Evolutionary conservation across 1,140 invertebrate genomes (phyloP), one percentile per base, ranked within the genome.

Genomic region (Tetragonula clypearis): DNA sequence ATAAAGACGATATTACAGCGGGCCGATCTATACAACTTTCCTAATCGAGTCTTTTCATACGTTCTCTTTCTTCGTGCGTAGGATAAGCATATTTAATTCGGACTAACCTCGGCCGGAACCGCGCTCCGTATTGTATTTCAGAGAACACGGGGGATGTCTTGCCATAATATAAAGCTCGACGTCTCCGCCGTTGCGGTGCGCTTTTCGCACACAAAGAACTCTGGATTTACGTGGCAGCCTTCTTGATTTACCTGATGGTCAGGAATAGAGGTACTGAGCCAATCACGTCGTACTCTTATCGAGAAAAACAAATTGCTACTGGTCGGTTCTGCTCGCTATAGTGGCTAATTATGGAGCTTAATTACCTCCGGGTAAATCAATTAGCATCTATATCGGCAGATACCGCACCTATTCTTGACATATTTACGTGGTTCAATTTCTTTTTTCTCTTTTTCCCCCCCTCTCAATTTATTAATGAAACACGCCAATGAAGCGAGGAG

Each of bases 301-400:
- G 76, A 66, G 82, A 81, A 73, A 86, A 84, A 83, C 86, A 90
- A 90, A 87, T 87, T 90, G 84, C 62, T 72, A 69, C 77, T 41
- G 62, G 68, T 65, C 77, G 58, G 15, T 53, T 12, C 68, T 55
- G 23, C 62, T 68, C 79, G 66, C 41, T 82, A 80, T 80, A 87
- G 41, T 56, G 85, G 30, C 88, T 90, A 90, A 90, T 90, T 90
- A 85, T 87, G 79, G 79, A 79, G 66, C 75, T 82, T 80, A 80
- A 90, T 90, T 90, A 82, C 82, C 71, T 58, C 55, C 65, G 81
- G 60, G 60, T 66, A 68, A 88, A 88, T 89, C 87, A 89, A 89
- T 89, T 89, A 89, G 65, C 85, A 86, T 74, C 55, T 26, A 58
- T 69, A 65, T 71, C 49, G 69, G 14, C 23, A 58, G 81, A 82